Evolutionary conservation across 2,113 vertebrate species (phyloP).

Genomic region (Leptobrachium ailaonicum): DNA sequence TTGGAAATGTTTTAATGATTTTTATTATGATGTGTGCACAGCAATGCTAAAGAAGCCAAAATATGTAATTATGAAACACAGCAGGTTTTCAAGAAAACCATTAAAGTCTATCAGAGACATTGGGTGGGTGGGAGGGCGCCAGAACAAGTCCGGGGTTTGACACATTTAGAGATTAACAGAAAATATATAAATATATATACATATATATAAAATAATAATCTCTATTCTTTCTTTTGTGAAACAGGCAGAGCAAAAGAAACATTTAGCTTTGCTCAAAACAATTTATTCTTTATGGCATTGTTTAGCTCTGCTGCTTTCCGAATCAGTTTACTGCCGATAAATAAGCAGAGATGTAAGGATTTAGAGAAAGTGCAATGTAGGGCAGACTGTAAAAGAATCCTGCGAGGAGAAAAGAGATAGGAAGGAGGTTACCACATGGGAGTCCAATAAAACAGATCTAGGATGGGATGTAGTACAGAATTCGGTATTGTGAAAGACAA

Average conservation of each 20-base stretch:
- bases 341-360: constrained; percentile 37
- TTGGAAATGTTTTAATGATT: constrained; percentile 50
- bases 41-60: constrained; percentile 45
- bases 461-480: no score
- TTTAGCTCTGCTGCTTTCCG: constrained; percentile 37
- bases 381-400: not conserved
- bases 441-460: not conserved
- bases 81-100: constrained; percentile 48
- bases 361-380: constrained; percentile 2
- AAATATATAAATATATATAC: constrained; percentile 15
- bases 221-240: constrained; percentile 38
- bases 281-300: constrained; percentile 46
- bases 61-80: constrained; percentile 51
- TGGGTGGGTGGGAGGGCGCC: constrained; percentile 22
- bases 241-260: constrained; percentile 31
- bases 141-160: constrained; percentile 35
- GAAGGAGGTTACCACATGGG: not conserved
- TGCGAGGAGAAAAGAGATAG: constrained; percentile 8
- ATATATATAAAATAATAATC: constrained; percentile 24
- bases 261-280: constrained; percentile 39
- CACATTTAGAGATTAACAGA: constrained; percentile 40
- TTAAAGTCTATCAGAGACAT: constrained; percentile 45
- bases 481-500: no score
- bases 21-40: constrained; percentile 46
- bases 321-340: constrained; percentile 45